phyloP scores from a whole-genome alignment of 2,888 invertebrate genomes.

The Ashinkailepas kermadecensis region DNA sequence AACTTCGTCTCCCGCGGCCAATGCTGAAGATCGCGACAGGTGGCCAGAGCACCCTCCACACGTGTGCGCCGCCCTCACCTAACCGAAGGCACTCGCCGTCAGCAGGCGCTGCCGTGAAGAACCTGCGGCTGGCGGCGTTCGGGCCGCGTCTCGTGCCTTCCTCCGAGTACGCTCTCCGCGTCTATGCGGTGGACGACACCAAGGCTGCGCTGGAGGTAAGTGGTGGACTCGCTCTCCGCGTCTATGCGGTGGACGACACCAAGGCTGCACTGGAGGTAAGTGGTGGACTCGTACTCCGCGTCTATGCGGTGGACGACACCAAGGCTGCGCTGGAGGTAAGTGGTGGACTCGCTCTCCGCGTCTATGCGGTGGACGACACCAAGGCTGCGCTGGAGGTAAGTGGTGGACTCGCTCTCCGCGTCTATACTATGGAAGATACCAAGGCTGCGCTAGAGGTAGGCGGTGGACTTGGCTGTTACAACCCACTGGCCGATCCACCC shows the following conservation, averaged over 20 bases:
- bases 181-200: slow-evolving; percentile 89
- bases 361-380: slow-evolving; percentile 89
- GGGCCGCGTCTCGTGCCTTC: slow-evolving; percentile 57
- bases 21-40: not conserved
- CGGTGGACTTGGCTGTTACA: too few relatives aligned
- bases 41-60: not conserved
- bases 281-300: too few relatives aligned
- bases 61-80: not conserved
- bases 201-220: slow-evolving; percentile 76
- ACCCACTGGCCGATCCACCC: too few relatives aligned
- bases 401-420: not conserved
- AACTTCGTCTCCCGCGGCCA: not conserved
- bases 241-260: too few relatives aligned
- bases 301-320: too few relatives aligned
- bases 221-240: not conserved
- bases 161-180: slow-evolving; percentile 69
- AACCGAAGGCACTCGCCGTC: not conserved
- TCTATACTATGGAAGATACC: too few relatives aligned
- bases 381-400: slow-evolving; percentile 76
- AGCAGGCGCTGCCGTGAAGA: slow-evolving; percentile 59
- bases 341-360: slow-evolving; percentile 55
- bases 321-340: too few relatives aligned
- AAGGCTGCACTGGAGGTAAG: too few relatives aligned
- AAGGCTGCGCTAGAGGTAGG: too few relatives aligned
- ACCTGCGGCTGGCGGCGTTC: slow-evolving; percentile 79